Conservation (phyloP, 2,888 invertebrate species). For the Aspidiotus destructor region DNA sequence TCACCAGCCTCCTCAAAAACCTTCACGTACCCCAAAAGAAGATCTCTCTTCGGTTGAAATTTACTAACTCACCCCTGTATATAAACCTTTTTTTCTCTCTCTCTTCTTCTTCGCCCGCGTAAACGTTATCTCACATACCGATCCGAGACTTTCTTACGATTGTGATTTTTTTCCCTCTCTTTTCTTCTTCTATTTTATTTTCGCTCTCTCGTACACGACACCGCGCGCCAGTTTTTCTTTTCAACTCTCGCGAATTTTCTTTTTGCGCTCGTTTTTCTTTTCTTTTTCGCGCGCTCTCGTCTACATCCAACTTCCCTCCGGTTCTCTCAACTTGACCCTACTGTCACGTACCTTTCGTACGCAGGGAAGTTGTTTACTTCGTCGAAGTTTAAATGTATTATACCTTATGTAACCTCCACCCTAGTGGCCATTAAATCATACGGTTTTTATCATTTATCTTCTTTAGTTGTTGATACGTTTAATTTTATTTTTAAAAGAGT, state of each 20-base stretch:
- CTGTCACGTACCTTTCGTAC: conserved; percentile 28
- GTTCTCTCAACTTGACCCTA: conserved; percentile 28
- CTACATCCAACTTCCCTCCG: conserved; percentile 9
- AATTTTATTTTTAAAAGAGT: conserved; percentile 33
- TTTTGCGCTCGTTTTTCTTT: background rate
- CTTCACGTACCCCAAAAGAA: conserved; percentile 29
- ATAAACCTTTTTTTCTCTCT: background rate
- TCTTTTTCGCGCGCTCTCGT: background rate
- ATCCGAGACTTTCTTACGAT: conserved; percentile 32
- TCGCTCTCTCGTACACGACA: conserved; percentile 3
- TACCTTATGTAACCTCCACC: conserved; percentile 34
- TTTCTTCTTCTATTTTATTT: conserved; percentile 12
- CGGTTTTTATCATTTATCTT: conserved; percentile 34
- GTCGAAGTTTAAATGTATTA: conserved; percentile 32
- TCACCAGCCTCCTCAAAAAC: conserved; percentile 30
- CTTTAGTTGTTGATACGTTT: conserved; percentile 33
- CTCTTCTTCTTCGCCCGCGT: background rate
- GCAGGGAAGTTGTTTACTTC: conserved; percentile 30
- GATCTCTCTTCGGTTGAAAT: conserved; percentile 24
- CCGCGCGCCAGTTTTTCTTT: background rate
- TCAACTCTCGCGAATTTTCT: background rate
- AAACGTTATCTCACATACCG: conserved; percentile 32
- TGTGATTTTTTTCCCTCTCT: conserved; percentile 23
- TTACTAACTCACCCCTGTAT: conserved; percentile 26
- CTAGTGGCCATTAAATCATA: conserved; percentile 34